A percentile compares a stretch with the other conserved stretches of the same genome.
phyloP scores from a whole-genome alignment of 2,113 vertebrate genomes.

The Noturus placidus region DNA sequence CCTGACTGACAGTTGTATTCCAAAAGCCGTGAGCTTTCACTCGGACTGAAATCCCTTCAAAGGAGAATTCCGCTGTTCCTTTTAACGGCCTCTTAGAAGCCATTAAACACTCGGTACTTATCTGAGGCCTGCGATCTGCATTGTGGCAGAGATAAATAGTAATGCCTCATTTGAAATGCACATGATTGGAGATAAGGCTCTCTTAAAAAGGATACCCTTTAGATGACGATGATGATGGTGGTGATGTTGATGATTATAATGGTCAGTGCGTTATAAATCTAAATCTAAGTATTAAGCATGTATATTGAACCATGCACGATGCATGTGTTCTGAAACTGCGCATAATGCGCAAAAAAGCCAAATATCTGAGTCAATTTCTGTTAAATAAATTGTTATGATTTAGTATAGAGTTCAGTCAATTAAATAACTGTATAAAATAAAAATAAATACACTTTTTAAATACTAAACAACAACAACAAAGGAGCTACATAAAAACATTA shows the following conservation, averaged over 20 bases:
- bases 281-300: background rate
- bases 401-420: background rate
- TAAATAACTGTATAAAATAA: background rate
- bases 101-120: constrained; percentile 60
- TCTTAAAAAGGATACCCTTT: background rate
- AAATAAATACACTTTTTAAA: background rate
- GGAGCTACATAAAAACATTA: background rate
- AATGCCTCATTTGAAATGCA: constrained; percentile 55
- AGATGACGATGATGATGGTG: background rate
- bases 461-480: background rate
- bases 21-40: constrained; percentile 71
- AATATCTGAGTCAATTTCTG: background rate
- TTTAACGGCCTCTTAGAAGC: constrained; percentile 65
- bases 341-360: background rate
- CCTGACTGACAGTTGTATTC: constrained; percentile 69
- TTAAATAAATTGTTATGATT: background rate
- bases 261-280: constrained; percentile 1
- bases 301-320: background rate
- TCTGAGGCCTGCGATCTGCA: constrained; percentile 49
- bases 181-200: constrained; percentile 30
- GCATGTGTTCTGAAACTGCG: background rate
- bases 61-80: constrained; percentile 75
- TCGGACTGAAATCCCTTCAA: constrained; percentile 77
- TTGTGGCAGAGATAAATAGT: constrained; percentile 47
- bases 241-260: background rate